Evolutionary conservation across 2,113 vertebrate genomes (phyloP), one percentile per base, ranked within the genome.

Genomic region (Silurus glanis): DNA sequence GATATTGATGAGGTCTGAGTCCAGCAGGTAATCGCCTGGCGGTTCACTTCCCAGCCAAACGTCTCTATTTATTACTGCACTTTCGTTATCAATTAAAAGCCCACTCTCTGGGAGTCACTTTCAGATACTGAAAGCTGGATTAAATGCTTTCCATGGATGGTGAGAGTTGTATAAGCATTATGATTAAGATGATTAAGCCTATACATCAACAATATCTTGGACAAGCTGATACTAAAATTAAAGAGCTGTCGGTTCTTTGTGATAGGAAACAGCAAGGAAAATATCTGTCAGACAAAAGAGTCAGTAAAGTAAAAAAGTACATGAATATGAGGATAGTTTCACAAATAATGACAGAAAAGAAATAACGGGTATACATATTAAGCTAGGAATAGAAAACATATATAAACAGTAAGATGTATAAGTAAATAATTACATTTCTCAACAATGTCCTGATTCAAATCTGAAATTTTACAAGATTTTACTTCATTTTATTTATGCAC

Each of bases 21-120:
- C 92, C 94, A 92, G 92, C 93, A 95, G 94, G 93, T 95, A 94
- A 95, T 94, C 91, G 91, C 93, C 93, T 92, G 92, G 92, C 93
- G 89, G 74, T 92, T 93, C 91, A 88, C 93, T 90, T 89, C 93
- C 94, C 92, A 91, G 92, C 92, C 92, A 90, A 94, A 95, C 86
- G 94, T 95, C 94, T 94, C 92, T 92, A 92, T 95, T 93, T 92
- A 94, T 95, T 94, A 95, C 88, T 82, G 81, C 80, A 88, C 91
- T 61, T 88, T 86, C 74, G 88, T 58, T 90, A 76, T 85, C 86
- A 86, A 88, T 90, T 85, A 86, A 89, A 86, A 76, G 47, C 55
- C 80, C 13, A 74, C 83, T 84, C 84, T 84, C 82, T 7, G 61
- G 16, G 49, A 80, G 56, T 56, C n/a, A 49, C 72, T 84, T 75